Conservation (phyloP, 2,888 invertebrate genomes). For the Drosophila tanythrix region DNA sequence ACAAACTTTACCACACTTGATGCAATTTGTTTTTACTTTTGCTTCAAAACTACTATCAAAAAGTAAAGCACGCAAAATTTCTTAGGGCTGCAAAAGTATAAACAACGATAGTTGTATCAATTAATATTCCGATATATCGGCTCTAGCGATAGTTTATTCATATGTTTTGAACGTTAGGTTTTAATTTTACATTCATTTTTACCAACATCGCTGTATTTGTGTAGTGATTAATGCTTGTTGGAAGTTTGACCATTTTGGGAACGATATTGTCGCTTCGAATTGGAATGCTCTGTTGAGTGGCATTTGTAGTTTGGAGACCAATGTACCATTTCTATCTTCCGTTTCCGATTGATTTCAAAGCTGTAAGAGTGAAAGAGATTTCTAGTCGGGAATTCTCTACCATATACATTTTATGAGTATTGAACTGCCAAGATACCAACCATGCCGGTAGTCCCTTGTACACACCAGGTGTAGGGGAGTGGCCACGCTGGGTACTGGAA, state of each 20-base stretch:
- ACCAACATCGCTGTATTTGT: background rate
- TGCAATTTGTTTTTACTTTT: background rate
- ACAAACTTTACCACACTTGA: background rate
- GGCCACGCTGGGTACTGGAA: slow-evolving; percentile 97
- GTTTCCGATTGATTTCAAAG: background rate
- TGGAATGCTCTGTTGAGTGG: too few species aligned
- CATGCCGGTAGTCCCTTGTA: slow-evolving; percentile 96
- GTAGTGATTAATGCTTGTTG: background rate
- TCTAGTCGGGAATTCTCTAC: background rate
- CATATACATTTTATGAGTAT: background rate
- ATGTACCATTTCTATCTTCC: background rate
- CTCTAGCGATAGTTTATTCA: background rate
- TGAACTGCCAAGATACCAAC: slow-evolving; percentile 34
- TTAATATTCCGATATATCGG: background rate
- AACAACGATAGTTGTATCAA: background rate
- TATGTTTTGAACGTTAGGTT: background rate
- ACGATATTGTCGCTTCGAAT: background rate
- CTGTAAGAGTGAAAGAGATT: background rate
- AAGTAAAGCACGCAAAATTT: slow-evolving; percentile 16
- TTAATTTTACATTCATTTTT: background rate
- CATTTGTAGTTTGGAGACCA: background rate
- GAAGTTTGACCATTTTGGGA: background rate
- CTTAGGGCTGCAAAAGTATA: slow-evolving; percentile 11
- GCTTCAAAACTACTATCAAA: slow-evolving; percentile 8
- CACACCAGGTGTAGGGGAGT: slow-evolving; percentile 98